Evolutionary conservation across 2,888 invertebrate species (phyloP).

Genomic region (Cabera pusaria): DNA sequence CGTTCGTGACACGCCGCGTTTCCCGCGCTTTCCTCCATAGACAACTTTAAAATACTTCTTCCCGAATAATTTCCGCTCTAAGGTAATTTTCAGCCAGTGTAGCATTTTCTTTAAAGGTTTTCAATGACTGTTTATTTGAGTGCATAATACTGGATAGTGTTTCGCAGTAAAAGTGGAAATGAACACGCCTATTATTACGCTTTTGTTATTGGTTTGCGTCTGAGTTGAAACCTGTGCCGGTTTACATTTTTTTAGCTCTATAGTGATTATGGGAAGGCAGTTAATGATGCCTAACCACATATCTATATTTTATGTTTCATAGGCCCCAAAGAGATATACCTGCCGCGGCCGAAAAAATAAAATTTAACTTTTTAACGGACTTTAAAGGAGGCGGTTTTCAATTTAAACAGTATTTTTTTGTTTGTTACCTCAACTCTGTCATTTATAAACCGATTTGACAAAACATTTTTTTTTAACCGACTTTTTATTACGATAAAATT

Average conservation of each 20-base stretch:
- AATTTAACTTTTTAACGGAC: no score
- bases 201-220: conserved; percentile 50
- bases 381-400: no score
- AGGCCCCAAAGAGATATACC: no score
- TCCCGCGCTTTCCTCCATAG: conserved; percentile 55
- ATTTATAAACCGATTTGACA: no score
- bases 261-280: conserved; percentile 7
- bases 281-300: conserved; percentile 4
- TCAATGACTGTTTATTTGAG: not conserved
- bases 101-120: conserved; percentile 26
- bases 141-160: no score
- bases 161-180: conserved; percentile 32
- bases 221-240: conserved; percentile 37
- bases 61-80: conserved; percentile 58
- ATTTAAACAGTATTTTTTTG: no score
- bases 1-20: conserved; percentile 56
- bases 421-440: no score
- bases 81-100: conserved; percentile 50
- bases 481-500: no score
- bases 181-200: conserved; percentile 35
- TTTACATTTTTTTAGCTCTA: conserved; percentile 27
- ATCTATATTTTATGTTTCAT: no score
- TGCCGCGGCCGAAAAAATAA: no score
- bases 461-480: no score
- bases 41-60: conserved; percentile 41